Percentiles rank a stretch among this genome's conserved stretches.
phyloP scores from a whole-genome alignment of 1,140 invertebrate species.

The Pachyrhynchus sulphureomaculatus region DNA sequence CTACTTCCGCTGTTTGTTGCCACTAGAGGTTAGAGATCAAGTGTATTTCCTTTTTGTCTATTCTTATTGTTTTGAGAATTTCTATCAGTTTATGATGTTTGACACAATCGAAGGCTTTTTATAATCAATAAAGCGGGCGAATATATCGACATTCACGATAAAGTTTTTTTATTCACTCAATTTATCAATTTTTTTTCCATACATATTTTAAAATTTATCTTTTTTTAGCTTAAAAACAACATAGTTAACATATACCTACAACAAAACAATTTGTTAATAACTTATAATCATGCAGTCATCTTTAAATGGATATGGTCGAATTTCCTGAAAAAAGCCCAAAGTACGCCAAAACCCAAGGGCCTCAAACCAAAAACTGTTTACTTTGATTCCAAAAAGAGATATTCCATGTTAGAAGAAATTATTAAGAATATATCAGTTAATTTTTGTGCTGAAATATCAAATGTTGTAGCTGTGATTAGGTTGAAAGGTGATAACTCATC shows the following conservation, averaged over 20 bases:
- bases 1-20: no score
- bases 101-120: no score
- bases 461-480: slow-evolving; percentile 55
- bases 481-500: slow-evolving; percentile 55
- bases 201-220: neutral
- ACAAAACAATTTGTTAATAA: slow-evolving; percentile 66
- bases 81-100: no score
- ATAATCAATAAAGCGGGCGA: no score
- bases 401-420: slow-evolving; percentile 49
- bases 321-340: slow-evolving; percentile 41
- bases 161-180: no score
- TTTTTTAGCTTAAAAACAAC: slow-evolving; percentile 64
- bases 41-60: no score
- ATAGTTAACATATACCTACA: slow-evolving; percentile 66
- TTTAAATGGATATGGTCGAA: slow-evolving; percentile 59
- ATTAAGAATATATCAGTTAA: slow-evolving; percentile 59
- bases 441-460: slow-evolving; percentile 63
- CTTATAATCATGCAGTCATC: slow-evolving; percentile 68
- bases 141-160: no score
- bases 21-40: no score
- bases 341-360: neutral
- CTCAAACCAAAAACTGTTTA: neutral
- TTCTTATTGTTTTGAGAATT: no score
- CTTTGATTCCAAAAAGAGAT: neutral
- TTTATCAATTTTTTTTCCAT: no score